Conservation (phyloP, 2,797 vertebrate genomes). For the Chiloscyllium punctatum region DNA sequence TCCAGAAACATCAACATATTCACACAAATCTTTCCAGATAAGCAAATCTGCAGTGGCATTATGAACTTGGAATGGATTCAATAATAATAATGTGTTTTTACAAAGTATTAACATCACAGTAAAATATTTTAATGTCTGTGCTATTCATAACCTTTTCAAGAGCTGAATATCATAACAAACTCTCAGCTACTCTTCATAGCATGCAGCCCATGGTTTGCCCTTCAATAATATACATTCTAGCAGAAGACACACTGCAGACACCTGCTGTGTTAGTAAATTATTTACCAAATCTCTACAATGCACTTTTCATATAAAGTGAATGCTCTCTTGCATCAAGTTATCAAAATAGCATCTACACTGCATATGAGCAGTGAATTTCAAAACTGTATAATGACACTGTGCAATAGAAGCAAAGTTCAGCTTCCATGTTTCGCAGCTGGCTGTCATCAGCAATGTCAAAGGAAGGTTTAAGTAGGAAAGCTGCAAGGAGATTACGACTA, state of each 20-base stretch:
- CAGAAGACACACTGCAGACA: background rate
- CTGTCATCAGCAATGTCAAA: background rate
- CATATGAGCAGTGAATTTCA: background rate
- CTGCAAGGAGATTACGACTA: background rate
- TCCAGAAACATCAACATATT: background rate
- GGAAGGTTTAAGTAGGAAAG: background rate
- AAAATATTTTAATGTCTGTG: background rate
- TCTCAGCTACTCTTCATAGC: background rate
- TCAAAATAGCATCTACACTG: background rate
- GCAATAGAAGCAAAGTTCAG: background rate
- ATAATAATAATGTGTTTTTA: background rate
- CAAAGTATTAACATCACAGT: background rate
- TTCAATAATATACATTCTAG: background rate
- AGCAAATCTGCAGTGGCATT: background rate
- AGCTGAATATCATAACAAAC: background rate
- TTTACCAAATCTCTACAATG: background rate
- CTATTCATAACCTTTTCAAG: background rate
- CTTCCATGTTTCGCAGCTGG: background rate
- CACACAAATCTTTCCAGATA: background rate
- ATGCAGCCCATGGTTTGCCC: background rate
- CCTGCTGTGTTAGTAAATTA: background rate
- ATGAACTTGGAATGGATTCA: background rate
- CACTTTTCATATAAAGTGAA: background rate
- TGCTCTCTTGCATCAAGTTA: background rate
- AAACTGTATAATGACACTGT: background rate